Evolutionary conservation across 2,113 vertebrate genomes (phyloP).

Genomic region (Thryonomys swinderianus): DNA sequence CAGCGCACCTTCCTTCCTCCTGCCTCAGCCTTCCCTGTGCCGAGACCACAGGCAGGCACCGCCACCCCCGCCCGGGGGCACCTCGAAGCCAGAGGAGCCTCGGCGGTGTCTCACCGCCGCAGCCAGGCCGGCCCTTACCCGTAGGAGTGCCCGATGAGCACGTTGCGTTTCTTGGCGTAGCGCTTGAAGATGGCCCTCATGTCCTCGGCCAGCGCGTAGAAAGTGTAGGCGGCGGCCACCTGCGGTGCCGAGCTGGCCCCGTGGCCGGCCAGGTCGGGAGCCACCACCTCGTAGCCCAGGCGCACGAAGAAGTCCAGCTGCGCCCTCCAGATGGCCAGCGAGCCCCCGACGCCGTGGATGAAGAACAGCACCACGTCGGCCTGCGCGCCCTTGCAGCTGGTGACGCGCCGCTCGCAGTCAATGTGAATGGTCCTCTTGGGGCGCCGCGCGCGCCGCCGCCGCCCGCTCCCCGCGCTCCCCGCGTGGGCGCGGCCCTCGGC

Average conservation of each 20-base stretch:
- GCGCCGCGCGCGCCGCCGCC: constrained; percentile 86
- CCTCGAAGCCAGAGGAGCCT: not conserved
- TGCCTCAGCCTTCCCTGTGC: not conserved
- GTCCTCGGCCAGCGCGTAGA: constrained; percentile 97
- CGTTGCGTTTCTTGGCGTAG: constrained; percentile 94
- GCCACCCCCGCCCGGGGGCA: too few relatives aligned
- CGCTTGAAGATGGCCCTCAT: constrained; percentile 94
- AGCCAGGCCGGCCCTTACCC: constrained; percentile 86
- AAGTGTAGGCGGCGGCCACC: constrained; percentile 95
- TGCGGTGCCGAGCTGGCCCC: constrained; percentile 94
- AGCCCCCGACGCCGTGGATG: constrained; percentile 97
- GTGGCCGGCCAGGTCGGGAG: constrained; percentile 93
- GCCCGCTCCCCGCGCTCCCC: constrained; percentile 47
- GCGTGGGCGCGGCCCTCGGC: not conserved
- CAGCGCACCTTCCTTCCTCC: not conserved
- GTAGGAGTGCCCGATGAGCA: constrained; percentile 96
- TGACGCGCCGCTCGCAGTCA: constrained; percentile 93
- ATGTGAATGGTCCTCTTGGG: constrained; percentile 94
- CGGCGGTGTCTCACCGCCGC: not conserved
- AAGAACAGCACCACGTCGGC: constrained; percentile 95
- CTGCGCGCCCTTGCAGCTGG: constrained; percentile 93
- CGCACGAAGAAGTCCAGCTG: constrained; percentile 95
- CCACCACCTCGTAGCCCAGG: constrained; percentile 96
- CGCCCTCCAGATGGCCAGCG: constrained; percentile 96
- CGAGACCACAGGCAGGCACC: not conserved